Evolutionary conservation across 2,113 vertebrate genomes (phyloP), one percentile per base, ranked within the genome.

Genomic region (Pelusios castaneus): DNA sequence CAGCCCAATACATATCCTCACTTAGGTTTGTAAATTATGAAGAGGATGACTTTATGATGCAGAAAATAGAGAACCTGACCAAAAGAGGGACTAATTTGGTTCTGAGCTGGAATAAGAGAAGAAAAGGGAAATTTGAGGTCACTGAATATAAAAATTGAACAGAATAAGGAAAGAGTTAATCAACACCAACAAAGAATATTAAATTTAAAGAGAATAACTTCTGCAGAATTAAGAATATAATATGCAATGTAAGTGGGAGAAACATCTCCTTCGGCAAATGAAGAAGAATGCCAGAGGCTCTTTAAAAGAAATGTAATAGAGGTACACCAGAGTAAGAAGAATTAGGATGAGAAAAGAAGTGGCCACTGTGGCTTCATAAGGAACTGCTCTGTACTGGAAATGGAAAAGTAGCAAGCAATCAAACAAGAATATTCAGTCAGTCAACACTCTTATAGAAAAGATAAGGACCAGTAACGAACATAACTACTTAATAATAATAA

Each of bases 381-480:
- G 22, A 34, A 76, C 45, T 51, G 29, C n/a, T 45, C 82, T 87
- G 73, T 17, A 77, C 6, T 34, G 17, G 38, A 95, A 94, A 89
- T 73, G 3, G n/a, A 91, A 67, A 91, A 79, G 25, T 21, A 92
- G 38, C 83, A 81, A 4, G 22, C 92, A 84, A 81, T 58, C 43
- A 1, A 2, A 41, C 13, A 38, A 84, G 76, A 88, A 56, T 73
- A 88, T 63, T 43, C 6, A 0, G 5, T 60, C 89, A 92, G 70
- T 75, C 70, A 75, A n/a, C 22, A 2, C 16, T 41, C 12, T 3
- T 54, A 76, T 7, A n/a, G 34, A 87, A 10, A n/a, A 89, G 38
- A 75, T 43, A 43, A 75, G 38, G 5, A 43, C 16, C 13, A 75
- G 70, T 22, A 73, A 73, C 21, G 43, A 38, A 38, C 22, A 25